phyloP scores from a whole-genome alignment of 2,113 vertebrate species.

The Suricata suricatta region DNA sequence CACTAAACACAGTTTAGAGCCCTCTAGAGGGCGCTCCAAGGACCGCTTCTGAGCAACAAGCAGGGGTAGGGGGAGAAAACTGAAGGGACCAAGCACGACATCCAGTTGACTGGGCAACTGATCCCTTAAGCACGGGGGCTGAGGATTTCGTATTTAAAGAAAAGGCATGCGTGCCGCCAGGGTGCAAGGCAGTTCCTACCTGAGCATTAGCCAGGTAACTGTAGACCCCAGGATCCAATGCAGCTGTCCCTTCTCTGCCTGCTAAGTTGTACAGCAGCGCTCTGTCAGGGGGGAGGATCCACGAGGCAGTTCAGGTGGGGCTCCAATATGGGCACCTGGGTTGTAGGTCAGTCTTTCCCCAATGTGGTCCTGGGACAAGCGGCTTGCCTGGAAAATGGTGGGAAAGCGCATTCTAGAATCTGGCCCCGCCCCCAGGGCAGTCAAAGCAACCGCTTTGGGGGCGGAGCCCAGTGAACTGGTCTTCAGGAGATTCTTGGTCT shows the following conservation, averaged over 20 bases:
- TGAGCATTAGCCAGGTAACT: too few species aligned
- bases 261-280: neutral
- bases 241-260: too few species aligned
- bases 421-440: fast-evolving
- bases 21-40: neutral
- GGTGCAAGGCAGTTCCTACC: fast-evolving
- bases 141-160: neutral
- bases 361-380: neutral
- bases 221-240: too few species aligned
- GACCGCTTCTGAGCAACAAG: neutral
- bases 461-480: neutral
- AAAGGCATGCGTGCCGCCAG: neutral
- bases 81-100: fast-evolving
- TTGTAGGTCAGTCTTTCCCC: neutral
- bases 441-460: neutral
- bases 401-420: neutral
- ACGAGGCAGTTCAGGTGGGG: neutral
- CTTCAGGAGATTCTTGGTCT: neutral
- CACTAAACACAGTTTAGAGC: too few species aligned
- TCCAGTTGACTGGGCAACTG: neutral
- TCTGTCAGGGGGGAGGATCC: neutral
- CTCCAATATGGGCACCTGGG: neutral
- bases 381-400: neutral
- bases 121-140: neutral
- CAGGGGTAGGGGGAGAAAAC: neutral